Base-by-base conservation (phyloP, 2,113 vertebrate species). In the Coryphaenoides rupestris region DNA sequence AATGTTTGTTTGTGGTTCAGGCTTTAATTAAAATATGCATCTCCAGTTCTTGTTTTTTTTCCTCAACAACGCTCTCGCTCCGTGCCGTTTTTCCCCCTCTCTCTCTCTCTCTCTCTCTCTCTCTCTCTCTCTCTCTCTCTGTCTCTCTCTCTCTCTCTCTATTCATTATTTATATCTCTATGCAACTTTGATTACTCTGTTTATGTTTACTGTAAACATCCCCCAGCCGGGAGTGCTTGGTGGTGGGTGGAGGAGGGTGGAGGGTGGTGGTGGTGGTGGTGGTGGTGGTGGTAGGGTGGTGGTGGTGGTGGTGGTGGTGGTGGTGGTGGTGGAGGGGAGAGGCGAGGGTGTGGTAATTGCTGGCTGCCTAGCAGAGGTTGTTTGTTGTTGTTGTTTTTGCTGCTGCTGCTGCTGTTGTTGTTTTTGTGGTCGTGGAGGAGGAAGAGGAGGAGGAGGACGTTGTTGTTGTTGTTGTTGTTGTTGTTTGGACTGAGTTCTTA, bases 181-280 rank as follows among this genome's bases (percentile, higher is more conserved):
- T 88, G 86, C 82, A 76, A 86, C 88, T 91, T 88, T 86, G 88
- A 91, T 90, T 80, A 81, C 87, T 89, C 79, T 86, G 90, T 90
- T 91, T 88, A 81, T 89, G 89, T 90, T 90, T 87, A 89, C 87
- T 81, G 83, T 89, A 91, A 88, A 90, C 87, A 89, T 72, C 81
- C 75, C 80, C 28, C 80, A 84, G 86, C 73, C 69, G 75, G 46
- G 77, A 77, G 79, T 58, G 83, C 73, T 65, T 74, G 78, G 59
- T 49, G 60, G 78, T 67, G 60, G 33, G 2, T 33, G 33, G 33
- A 12, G 33, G 59, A 49, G 60, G 78, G 69, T 58, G 52, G n/a
- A n/a, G n/a, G n/a, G n/a, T 9, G 33, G 33, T 40, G 33, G 2
- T 33, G 33, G 33, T 40, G 33, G 59, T 47, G 60, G 78, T 9